Conservation (phyloP, 2,888 invertebrate species). For the Aporophyla lueneburgensis region DNA sequence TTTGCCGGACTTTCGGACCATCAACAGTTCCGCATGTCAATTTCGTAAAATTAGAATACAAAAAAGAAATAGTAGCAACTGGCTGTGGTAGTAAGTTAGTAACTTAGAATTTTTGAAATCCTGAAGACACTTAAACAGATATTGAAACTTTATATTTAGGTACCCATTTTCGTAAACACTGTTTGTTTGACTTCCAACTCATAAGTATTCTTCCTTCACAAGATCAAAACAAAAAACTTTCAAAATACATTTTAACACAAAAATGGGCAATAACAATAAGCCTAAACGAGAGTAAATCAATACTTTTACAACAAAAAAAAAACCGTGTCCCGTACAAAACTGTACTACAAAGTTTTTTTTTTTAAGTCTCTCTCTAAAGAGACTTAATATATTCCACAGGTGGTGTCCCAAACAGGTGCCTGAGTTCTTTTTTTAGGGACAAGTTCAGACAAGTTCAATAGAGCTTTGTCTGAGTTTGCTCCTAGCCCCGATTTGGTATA, state of each 20-base stretch:
- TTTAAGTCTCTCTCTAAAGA: slow-evolving; percentile 62
- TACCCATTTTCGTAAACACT: not conserved
- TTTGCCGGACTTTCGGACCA: not conserved
- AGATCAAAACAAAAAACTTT: slow-evolving; percentile 51
- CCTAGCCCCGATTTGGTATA: slow-evolving; percentile 80
- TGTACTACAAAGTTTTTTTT: slow-evolving; percentile 65
- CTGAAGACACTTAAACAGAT: not conserved
- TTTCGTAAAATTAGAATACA: not conserved
- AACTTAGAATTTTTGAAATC: too few species aligned
- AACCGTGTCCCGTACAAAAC: slow-evolving; percentile 64
- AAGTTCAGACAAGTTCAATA: slow-evolving; percentile 87
- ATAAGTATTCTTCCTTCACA: slow-evolving; percentile 30
- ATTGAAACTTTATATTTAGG: slow-evolving; percentile 11
- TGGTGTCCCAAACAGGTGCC: slow-evolving; percentile 86
- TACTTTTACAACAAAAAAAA: slow-evolving; percentile 54
- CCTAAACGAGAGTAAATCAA: slow-evolving; percentile 68
- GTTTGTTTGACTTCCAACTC: slow-evolving; percentile 25
- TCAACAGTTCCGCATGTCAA: not conserved
- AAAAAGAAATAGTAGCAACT: too few species aligned
- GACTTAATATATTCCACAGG: slow-evolving; percentile 84
- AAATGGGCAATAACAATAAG: slow-evolving; percentile 66
- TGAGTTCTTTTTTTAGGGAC: slow-evolving; percentile 72
- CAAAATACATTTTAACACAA: slow-evolving; percentile 60
- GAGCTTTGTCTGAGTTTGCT: slow-evolving; percentile 81
- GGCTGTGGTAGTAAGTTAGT: too few species aligned